Percentiles rank a stretch among this genome's conserved stretches.
Conservation (phyloP, 2,888 invertebrate species). For the Cabera pusaria region DNA sequence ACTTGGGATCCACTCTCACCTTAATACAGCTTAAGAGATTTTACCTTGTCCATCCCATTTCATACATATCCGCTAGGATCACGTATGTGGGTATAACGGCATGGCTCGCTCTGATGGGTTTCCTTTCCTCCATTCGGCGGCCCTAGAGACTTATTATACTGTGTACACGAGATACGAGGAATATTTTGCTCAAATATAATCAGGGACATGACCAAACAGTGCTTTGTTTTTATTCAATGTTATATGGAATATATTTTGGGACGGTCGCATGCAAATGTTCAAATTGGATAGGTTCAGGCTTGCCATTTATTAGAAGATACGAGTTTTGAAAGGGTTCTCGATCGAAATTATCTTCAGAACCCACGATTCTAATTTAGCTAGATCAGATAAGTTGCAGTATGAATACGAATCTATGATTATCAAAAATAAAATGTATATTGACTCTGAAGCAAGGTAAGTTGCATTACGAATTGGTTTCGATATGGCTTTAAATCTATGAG, state of each 20-base stretch:
- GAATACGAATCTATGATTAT: conserved; percentile 21
- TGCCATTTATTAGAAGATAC: conserved; percentile 43
- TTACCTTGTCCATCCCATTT: conserved; percentile 68
- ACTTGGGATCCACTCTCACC: conserved; percentile 71
- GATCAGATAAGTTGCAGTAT: conserved; percentile 19
- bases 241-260: conserved; percentile 50
- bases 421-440: conserved; percentile 12
- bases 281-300: conserved; percentile 62
- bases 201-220: conserved; percentile 74
- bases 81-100: conserved; percentile 67
- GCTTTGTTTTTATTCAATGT: conserved; percentile 71
- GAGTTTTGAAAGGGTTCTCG: conserved; percentile 34
- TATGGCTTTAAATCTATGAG: conserved; percentile 1
- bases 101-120: conserved; percentile 55
- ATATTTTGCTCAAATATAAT: conserved; percentile 82
- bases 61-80: conserved; percentile 63
- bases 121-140: conserved; percentile 75
- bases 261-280: conserved; percentile 69
- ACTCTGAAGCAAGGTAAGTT: conserved; percentile 8
- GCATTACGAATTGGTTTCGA: conserved; percentile 6
- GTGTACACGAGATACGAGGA: conserved; percentile 72
- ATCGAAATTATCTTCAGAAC: conserved; percentile 31
- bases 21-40: conserved; percentile 77
- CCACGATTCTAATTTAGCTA: conserved; percentile 14
- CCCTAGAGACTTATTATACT: conserved; percentile 80